phyloP scores from a whole-genome alignment of 2,888 invertebrate genomes.

The Lydus trimaculatus region DNA sequence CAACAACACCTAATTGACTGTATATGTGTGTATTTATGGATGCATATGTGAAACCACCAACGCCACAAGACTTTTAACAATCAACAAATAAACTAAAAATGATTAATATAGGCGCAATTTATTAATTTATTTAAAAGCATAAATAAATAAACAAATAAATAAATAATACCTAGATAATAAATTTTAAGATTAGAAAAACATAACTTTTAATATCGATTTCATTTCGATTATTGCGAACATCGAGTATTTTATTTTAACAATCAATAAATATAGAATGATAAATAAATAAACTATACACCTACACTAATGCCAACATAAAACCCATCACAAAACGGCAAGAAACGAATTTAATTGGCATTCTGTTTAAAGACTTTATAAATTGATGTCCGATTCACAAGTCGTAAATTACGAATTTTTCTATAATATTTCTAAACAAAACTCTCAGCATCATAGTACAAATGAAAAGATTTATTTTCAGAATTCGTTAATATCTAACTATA shows the following conservation, averaged over 20 bases:
- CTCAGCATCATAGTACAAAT: not conserved
- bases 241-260: not conserved
- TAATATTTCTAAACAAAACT: not conserved
- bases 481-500: not conserved
- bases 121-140: too few species aligned
- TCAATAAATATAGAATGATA: not conserved
- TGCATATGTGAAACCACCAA: conserved; percentile 53
- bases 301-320: not conserved
- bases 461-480: not conserved
- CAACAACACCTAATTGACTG: conserved; percentile 58
- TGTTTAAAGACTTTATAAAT: not conserved
- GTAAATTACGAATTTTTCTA: not conserved
- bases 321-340: not conserved
- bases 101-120: not conserved
- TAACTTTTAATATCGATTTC: not conserved
- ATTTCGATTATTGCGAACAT: not conserved
- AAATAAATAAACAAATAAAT: too few species aligned
- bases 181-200: not conserved
- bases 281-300: not conserved
- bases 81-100: not conserved
- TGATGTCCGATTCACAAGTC: not conserved
- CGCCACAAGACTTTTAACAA: conserved; percentile 33
- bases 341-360: not conserved
- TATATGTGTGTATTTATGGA: not conserved
- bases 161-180: too few species aligned